A percentile compares a stretch with the other conserved stretches of the same genome.
Evolutionary conservation across 2,888 invertebrate genomes (phyloP).

Genomic region (Hylaea fasciaria): DNA sequence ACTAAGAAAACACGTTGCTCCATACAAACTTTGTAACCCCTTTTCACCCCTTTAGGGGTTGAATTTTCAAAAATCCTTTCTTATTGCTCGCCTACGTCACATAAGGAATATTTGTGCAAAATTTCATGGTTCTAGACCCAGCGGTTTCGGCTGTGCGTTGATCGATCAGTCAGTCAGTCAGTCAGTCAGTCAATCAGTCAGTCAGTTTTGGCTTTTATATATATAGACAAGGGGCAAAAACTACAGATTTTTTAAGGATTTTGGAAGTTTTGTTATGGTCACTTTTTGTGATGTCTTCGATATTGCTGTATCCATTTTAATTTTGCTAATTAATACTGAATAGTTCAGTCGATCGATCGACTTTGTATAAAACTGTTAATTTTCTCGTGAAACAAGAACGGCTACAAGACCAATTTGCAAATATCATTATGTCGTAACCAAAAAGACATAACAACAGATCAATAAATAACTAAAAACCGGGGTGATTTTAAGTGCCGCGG

Average conservation of each 20-base stretch:
- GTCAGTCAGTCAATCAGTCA: too few relatives aligned
- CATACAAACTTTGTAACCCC: too few relatives aligned
- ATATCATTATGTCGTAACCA: constrained; percentile 15
- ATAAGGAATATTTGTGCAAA: too few relatives aligned
- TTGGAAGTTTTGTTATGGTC: constrained; percentile 25
- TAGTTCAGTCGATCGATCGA: not conserved
- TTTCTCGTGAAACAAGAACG: not conserved
- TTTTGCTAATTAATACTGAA: constrained; percentile 2
- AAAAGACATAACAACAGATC: constrained; percentile 17
- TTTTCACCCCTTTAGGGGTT: too few relatives aligned
- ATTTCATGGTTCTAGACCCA: too few relatives aligned
- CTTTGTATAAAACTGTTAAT: not conserved
- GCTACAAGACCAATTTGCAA: constrained; percentile 16
- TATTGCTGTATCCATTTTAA: constrained; percentile 20
- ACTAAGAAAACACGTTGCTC: too few relatives aligned
- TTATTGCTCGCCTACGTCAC: too few relatives aligned
- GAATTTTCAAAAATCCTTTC: too few relatives aligned
- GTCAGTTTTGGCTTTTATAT: too few relatives aligned
- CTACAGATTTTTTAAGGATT: constrained; percentile 26
- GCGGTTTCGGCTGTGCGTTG: too few relatives aligned
- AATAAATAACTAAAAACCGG: constrained; percentile 18
- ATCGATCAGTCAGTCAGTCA: too few relatives aligned
- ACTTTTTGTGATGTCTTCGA: constrained; percentile 26
- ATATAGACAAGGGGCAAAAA: constrained; percentile 52
- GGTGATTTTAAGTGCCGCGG: constrained; percentile 21